A percentile compares a stretch with the other conserved stretches of the same genome.
Evolutionary conservation across 2,113 vertebrate genomes (phyloP).

Genomic region (Scopus umbretta): DNA sequence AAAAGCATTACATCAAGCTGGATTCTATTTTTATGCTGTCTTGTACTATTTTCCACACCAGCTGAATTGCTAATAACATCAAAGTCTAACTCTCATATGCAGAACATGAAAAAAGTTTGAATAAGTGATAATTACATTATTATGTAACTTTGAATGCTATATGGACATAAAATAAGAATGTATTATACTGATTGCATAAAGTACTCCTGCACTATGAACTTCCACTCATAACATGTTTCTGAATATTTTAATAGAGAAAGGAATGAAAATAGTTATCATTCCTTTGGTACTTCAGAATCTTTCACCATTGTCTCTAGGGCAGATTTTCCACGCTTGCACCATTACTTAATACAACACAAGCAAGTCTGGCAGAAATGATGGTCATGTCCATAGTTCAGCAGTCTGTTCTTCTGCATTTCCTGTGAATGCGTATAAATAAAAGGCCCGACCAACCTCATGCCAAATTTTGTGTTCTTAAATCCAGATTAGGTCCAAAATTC

Average conservation of each 20-base stretch:
- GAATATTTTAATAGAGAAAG: conserved; percentile 13
- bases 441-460: background rate
- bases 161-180: background rate
- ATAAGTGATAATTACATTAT: background rate
- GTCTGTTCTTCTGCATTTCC: background rate
- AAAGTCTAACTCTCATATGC: background rate
- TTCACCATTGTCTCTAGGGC: background rate
- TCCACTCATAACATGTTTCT: conserved; percentile 20
- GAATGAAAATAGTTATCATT: background rate
- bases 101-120: background rate
- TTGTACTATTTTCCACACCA: background rate
- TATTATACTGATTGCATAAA: background rate
- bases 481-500: background rate
- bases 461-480: background rate
- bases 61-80: background rate
- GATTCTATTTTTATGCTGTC: background rate
- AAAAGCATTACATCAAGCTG: background rate
- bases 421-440: background rate
- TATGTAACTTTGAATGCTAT: background rate
- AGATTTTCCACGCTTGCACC: background rate
- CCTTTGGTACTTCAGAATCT: conserved; percentile 11
- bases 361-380: background rate
- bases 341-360: background rate
- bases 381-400: background rate
- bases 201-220: background rate